phyloP scores from a whole-genome alignment of 2,113 vertebrate genomes.

The Antidorcas marsupialis region DNA sequence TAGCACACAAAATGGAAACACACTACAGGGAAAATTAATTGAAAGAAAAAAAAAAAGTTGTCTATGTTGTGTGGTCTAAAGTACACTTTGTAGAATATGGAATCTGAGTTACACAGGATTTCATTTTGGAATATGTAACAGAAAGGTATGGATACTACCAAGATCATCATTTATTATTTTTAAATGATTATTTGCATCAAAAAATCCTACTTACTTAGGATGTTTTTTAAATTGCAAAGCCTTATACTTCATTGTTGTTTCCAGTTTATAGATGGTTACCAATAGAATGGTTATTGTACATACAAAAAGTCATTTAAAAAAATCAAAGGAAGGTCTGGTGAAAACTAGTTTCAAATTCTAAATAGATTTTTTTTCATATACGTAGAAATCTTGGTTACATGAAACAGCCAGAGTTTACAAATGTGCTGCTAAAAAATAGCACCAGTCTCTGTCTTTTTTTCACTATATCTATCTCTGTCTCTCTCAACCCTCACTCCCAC shows the following conservation, averaged over 20 bases:
- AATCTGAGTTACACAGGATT: not conserved
- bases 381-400: not conserved
- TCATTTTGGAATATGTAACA: not conserved
- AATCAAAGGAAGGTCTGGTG: not conserved
- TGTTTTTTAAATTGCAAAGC: not conserved
- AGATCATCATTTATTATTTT: conserved; percentile 8
- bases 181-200: not conserved
- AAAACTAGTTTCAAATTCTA: not conserved
- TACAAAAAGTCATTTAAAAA: not conserved
- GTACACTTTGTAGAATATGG: not conserved
- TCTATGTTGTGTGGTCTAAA: not conserved
- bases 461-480: not conserved
- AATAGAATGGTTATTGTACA: not conserved
- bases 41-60: not conserved
- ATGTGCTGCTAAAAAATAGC: not conserved
- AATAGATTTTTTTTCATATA: not conserved
- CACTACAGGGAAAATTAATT: not conserved
- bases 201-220: not conserved
- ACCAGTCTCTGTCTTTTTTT: not conserved
- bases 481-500: not conserved
- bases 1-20: not conserved
- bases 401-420: not conserved
- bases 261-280: not conserved
- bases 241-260: not conserved
- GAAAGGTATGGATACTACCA: not conserved